Evolutionary conservation across 2,113 vertebrate species (phyloP).

Genomic region (Thunnus thynnus): DNA sequence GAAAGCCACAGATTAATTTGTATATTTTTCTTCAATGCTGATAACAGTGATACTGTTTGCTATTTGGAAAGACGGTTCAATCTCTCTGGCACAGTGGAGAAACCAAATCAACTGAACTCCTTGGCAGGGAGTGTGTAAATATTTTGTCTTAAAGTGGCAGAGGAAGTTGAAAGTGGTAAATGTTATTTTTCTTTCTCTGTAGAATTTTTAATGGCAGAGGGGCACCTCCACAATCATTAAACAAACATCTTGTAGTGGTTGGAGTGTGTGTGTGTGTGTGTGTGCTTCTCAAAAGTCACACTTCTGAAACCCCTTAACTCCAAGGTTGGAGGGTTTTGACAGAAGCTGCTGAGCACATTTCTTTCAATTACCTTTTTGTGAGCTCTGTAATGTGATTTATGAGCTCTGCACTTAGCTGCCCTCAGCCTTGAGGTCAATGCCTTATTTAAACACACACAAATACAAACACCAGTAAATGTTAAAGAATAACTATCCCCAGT

Average conservation of each 20-base stretch:
- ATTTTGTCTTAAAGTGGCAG: constrained; percentile 55
- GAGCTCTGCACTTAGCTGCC: constrained; percentile 54
- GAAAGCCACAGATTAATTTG: constrained; percentile 57
- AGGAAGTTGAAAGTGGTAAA: constrained; percentile 75
- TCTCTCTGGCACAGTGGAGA: constrained; percentile 22
- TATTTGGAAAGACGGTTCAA: constrained; percentile 51
- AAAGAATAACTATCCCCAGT: constrained; percentile 35
- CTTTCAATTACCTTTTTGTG: constrained; percentile 65
- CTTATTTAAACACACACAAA: constrained; percentile 39
- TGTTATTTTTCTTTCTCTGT: constrained; percentile 68
- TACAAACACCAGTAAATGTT: constrained; percentile 47
- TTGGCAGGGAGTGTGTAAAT: constrained; percentile 63
- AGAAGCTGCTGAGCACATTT: constrained; percentile 67
- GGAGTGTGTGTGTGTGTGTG: constrained; percentile 25
- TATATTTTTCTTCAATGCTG: constrained; percentile 63
- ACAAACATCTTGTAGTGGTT: constrained; percentile 70
- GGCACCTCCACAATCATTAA: constrained; percentile 72
- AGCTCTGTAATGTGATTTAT: constrained; percentile 72
- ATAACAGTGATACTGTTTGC: constrained; percentile 58
- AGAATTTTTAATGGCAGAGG: constrained; percentile 62
- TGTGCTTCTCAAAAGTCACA: constrained; percentile 64
- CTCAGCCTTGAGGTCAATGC: constrained; percentile 34
- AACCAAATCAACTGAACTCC: constrained; percentile 45
- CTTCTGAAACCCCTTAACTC: constrained; percentile 42
- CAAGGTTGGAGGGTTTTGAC: constrained; percentile 53